Evolutionary conservation across 2,888 invertebrate genomes (phyloP), one percentile per base, ranked within the genome.

Genomic region (Rhaphigaster nebulosa): DNA sequence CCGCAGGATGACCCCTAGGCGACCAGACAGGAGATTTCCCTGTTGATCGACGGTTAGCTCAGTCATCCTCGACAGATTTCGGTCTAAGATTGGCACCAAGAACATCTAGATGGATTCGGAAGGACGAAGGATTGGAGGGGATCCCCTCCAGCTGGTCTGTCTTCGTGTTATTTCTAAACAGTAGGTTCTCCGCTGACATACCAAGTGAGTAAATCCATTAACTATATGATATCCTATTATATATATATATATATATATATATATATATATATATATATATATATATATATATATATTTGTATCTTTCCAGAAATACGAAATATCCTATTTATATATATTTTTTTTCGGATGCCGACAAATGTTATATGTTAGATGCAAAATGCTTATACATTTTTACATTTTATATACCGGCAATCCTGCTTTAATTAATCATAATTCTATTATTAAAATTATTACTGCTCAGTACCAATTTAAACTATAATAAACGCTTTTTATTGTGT

Each of bases 101-200:
- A 70, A 70, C 70, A 70, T 70, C 70, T 34, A 34, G 70, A 70
- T 70, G 70, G 70, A 34, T 34, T 34, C 70, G 34, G 70, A 70
- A 70, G 70, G 70, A 70, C 70, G 70, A 20, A 18, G 70, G 4
- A 29, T 18, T 18, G 34, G 70, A 34, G 70, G 70, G 34, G 70
- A 70, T 70, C 70, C 70, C 70, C 70, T 34, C 70, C 70, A 70
- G 29, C 8, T 6, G 13, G 13, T 18, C 70, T 13, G 70, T 70
- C 18, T 34, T 70, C 29, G 23, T 70, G 70, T 70, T 70, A 70
- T 70, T 70, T 70, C 70, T 70, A 70, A 70, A 70, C 70, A 70
- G 70, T 70, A 34, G 4, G 34, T 70, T 70, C 70, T 70, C 70
- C 18, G 70, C 34, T 34, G 70, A 70, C 70, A 8, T 34, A 70